Percentiles rank a stretch among this genome's conserved stretches.
phyloP scores from a whole-genome alignment of 1,140 invertebrate genomes.

The Lepidurus packardi region DNA sequence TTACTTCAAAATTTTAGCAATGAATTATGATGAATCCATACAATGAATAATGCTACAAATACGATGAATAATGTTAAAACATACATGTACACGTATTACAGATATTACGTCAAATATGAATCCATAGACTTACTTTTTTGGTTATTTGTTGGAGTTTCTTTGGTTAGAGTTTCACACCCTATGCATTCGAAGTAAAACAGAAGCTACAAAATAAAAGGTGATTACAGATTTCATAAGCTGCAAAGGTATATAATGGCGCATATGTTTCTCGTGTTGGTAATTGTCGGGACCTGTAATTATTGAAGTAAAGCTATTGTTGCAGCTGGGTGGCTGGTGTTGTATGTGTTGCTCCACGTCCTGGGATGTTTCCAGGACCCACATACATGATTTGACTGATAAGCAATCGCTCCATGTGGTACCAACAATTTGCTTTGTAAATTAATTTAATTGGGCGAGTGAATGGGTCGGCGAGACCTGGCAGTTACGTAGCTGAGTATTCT shows the following conservation, averaged over 20 bases:
- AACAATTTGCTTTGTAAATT: not conserved
- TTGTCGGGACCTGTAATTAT: conserved; percentile 11
- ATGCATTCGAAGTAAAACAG: not conserved
- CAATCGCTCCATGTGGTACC: not conserved
- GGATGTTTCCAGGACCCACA: not conserved
- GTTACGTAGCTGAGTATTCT: not conserved
- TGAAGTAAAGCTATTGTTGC: conserved; percentile 6
- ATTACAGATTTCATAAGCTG: conserved; percentile 9
- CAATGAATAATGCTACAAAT: no score
- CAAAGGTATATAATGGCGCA: not conserved
- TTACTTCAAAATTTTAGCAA: no score
- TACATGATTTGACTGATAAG: not conserved
- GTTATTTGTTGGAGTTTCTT: not conserved
- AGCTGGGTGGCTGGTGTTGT: not conserved
- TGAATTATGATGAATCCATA: no score
- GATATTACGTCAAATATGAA: no score
- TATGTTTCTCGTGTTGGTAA: not conserved
- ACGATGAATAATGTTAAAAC: no score
- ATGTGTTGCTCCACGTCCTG: not conserved
- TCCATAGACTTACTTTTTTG: no score
- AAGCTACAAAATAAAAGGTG: not conserved
- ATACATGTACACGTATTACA: no score
- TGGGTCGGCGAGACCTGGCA: not conserved
- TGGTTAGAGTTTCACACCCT: not conserved
- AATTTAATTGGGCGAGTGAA: not conserved